A percentile compares a stretch with the other conserved stretches of the same genome.
phyloP scores from a whole-genome alignment of 2,888 invertebrate species.

The Psylliodes chrysocephalus region DNA sequence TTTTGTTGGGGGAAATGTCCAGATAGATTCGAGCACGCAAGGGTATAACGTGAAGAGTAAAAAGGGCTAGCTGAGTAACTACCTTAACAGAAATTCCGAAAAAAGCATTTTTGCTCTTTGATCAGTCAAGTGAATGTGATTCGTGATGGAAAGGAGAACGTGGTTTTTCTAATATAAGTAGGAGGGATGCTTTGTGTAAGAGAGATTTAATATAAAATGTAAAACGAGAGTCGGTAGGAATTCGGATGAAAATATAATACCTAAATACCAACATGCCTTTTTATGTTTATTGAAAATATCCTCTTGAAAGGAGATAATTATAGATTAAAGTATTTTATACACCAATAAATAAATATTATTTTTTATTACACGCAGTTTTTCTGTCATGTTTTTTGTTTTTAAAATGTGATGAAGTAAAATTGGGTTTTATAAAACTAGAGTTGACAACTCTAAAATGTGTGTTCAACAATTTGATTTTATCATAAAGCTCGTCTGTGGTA shows the following conservation, averaged over 20 bases:
- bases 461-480: no score
- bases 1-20: conserved; percentile 24
- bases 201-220: conserved; percentile 1
- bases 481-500: no score
- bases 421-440: no score
- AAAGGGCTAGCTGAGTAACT: conserved; percentile 17
- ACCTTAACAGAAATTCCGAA: conserved; percentile 7
- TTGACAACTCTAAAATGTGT: no score
- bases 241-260: background rate
- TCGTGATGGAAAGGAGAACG: conserved; percentile 6
- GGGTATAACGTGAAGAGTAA: conserved; percentile 3
- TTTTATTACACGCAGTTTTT: no score
- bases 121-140: conserved; percentile 10
- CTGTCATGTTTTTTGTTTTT: no score
- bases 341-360: no score
- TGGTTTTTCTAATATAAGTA: conserved; percentile 18
- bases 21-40: conserved; percentile 28
- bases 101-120: conserved; percentile 24
- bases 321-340: no score
- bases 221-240: background rate
- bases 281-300: no score
- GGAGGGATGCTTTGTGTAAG: conserved; percentile 3
- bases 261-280: no score
- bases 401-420: no score
- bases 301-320: no score